Evolutionary conservation across 2,113 vertebrate species (phyloP), one percentile per base, ranked within the genome.

Genomic region (Ranitomeya imitator): DNA sequence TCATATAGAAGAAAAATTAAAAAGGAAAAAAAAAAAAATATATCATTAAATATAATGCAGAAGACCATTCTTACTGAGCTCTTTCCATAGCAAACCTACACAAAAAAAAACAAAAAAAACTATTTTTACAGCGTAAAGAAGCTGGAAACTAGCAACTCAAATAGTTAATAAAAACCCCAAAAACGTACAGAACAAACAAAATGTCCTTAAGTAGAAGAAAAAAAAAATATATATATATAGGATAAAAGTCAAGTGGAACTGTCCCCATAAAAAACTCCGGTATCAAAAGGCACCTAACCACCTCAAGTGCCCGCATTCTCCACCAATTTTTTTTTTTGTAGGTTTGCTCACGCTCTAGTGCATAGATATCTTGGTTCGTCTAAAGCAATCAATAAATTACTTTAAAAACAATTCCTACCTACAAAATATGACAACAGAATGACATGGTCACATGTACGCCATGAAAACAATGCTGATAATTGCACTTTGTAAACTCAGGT

Each of bases 401-500:
- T 91, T 89, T 92, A 92, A 91, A 90, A 31, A 31, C 93, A 88
- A 15, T 73, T 61, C 59, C 54, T 83, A 86, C 76, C 85, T 67
- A 94, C 92, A 93, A 89, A 93, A 90, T 52, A 9, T 0, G 73
- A 89, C 85, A 85, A 65, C 0, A 92, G 69, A 90, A 92, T 92
- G 92, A 92, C 87, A 91, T 91, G 91, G 93, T 92, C 92, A 93
- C 91, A 90, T 92, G 92, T 93, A 91, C 90, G 93, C 91, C 91
- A 37, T 77, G 69, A 93, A 92, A 92, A 91, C 91, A 93, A 92
- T 86, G 93, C 94, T 95, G 95, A 96, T 99, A 99, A 99, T 99
- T 99, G 98, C 98, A 99, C 98, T 99, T 99, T 92, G 91, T 94
- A 94, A 93, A 92, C 92, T 93, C 91, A 91, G 92, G 73, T 57